A percentile compares a stretch with the other conserved stretches of the same genome.
phyloP scores from a whole-genome alignment of 2,888 invertebrate species.

The Idaea straminata region DNA sequence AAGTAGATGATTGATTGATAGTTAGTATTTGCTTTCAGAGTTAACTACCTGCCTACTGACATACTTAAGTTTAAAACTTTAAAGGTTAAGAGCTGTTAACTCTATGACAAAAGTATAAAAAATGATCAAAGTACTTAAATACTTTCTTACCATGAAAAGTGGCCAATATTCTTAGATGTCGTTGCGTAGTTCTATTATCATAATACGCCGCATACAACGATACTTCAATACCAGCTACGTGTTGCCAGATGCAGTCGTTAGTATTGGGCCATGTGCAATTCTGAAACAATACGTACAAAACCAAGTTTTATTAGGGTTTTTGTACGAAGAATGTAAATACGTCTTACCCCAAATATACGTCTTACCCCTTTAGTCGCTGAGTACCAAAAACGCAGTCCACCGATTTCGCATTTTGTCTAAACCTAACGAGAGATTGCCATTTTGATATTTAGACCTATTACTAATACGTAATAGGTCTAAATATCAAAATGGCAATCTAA shows the following conservation, averaged over 20 bases:
- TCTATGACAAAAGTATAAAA: background rate
- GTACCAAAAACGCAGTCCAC: too few species aligned
- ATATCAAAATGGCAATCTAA: too few species aligned
- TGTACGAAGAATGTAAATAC: background rate
- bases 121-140: background rate
- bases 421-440: too few species aligned
- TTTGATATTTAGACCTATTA: too few species aligned
- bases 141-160: conserved; percentile 57
- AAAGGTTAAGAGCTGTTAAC: background rate
- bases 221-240: conserved; percentile 60
- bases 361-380: too few species aligned
- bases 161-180: conserved; percentile 65
- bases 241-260: conserved; percentile 51
- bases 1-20: too few species aligned
- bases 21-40: too few species aligned
- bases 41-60: too few species aligned
- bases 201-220: conserved; percentile 78
- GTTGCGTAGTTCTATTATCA: conserved; percentile 68
- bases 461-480: too few species aligned
- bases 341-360: too few species aligned
- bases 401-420: too few species aligned
- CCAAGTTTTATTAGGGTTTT: background rate
- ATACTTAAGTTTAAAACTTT: too few species aligned
- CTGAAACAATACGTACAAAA: conserved; percentile 39
- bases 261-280: conserved; percentile 55